Percentiles rank a stretch among this genome's conserved stretches.
Conservation (phyloP, 2,113 vertebrate genomes). For the Aix galericulata region DNA sequence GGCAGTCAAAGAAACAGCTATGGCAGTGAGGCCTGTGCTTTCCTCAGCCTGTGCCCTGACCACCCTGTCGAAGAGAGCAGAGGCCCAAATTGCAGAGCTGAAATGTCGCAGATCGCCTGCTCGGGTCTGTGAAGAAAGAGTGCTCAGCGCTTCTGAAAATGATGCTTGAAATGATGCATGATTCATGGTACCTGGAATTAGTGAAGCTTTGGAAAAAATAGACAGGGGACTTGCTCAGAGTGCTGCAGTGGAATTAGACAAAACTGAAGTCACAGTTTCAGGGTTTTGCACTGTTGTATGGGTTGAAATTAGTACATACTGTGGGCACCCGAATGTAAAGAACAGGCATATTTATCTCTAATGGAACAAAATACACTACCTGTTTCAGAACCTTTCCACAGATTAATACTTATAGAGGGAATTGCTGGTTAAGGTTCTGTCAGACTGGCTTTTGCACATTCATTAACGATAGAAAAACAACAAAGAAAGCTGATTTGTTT, state of each 20-base stretch:
- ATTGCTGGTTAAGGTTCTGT: background rate
- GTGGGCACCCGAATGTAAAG: background rate
- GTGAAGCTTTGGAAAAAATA: background rate
- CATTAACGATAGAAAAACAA: background rate
- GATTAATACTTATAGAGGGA: background rate
- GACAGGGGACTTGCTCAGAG: background rate
- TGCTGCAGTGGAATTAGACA: background rate
- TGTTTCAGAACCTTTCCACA: background rate
- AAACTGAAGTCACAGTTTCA: background rate
- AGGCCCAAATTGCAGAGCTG: background rate
- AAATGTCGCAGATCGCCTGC: background rate
- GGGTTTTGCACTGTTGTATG: background rate
- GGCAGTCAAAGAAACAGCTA: background rate
- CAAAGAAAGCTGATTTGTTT: background rate
- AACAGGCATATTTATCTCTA: background rate
- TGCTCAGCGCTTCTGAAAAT: background rate
- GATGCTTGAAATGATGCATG: background rate
- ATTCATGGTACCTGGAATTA: background rate
- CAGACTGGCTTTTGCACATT: background rate
- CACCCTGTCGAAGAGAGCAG: fast-evolving
- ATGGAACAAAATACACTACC: background rate
- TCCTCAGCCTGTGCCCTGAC: background rate
- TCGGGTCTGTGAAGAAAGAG: background rate
- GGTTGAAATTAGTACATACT: background rate
- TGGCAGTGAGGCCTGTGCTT: fast-evolving